Base-by-base conservation (phyloP, 2,113 vertebrate species). In the Theristicus caerulescens region DNA sequence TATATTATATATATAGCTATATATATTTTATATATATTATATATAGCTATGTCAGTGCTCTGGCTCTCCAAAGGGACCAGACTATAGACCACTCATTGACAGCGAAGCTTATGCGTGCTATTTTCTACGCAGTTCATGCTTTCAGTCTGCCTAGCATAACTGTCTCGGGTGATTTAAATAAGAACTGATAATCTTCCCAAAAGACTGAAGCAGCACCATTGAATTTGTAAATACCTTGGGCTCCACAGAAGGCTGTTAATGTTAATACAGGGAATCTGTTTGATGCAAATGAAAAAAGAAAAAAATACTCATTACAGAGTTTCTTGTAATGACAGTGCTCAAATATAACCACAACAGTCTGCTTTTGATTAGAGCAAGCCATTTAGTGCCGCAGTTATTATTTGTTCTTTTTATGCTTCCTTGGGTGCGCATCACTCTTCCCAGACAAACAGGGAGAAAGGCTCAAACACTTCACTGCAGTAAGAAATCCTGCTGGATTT, bases 361-460 rank as follows among this genome's bases (percentile, higher is more conserved):
- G 96, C 64, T 95, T 95, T 81, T 82, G 93, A 95, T 96, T 96
- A 97, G 89, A 93, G 89, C n/a, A 83, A 94, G 62, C 58, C 64
- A 51, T 86, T 96, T 88, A 93, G 74, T 69, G 74, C 94, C 0
- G 2, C 73, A 0, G 15, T 87, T 95, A 42, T 84, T 96, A 94
- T 94, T 86, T 96, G 94, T 87, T 96, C 91, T 90, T 96, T 94
- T 94, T 95, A 55, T 74, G 51, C 84, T 32, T 96, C 87, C 93
- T 87, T 58, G 67, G 81, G 84, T 36, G 29, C 16, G 5, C 74
- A 80, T 91, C 79, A 27, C 46, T 77, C 78, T 73, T 88, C 62
- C 71, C 91, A 95, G 91, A 77, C 58, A 95, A 93, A 59, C 51
- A 73, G 0, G 0, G 42, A 57, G 74, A 92, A 73, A 77, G 36